These are phyloP conservation scores for Diachasma alloeum DNA, from an alignment of 1,140 invertebrate species.

Conservation along the genomic window DNA sequence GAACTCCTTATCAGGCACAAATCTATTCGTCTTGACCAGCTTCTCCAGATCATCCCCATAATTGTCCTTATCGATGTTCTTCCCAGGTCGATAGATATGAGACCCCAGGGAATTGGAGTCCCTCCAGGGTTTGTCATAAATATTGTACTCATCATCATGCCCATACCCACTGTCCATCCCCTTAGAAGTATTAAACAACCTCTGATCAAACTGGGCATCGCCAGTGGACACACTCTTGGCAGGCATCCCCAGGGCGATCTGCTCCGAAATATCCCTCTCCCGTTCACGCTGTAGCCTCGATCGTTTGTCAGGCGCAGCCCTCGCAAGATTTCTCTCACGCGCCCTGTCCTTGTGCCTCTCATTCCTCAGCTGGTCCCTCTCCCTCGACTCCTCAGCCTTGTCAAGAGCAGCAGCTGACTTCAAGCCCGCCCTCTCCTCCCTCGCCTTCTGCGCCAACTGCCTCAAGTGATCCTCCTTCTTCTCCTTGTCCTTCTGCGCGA, in stretches of 20 bases:
- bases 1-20: slow-evolving; percentile 97
- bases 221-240: slow-evolving; percentile 78
- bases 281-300: slow-evolving; percentile 88
- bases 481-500: slow-evolving; percentile 98
- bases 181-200: slow-evolving; percentile 94
- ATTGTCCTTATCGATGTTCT: slow-evolving; percentile 88
- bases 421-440: slow-evolving; percentile 93
- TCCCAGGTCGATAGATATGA: slow-evolving; percentile 91
- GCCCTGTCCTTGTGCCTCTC: slow-evolving; percentile 93
- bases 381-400: slow-evolving; percentile 79
- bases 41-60: slow-evolving; percentile 89
- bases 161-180: slow-evolving; percentile 97
- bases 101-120: slow-evolving; percentile 83
- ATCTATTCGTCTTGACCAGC: slow-evolving; percentile 88
- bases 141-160: slow-evolving; percentile 97
- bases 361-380: slow-evolving; percentile 88
- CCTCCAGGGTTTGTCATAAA: slow-evolving; percentile 96
- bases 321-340: slow-evolving; percentile 89
- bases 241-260: slow-evolving; percentile 96
- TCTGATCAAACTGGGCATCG: slow-evolving; percentile 94
- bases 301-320: slow-evolving; percentile 94
- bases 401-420: slow-evolving; percentile 64
- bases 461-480: slow-evolving; percentile 96
- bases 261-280: slow-evolving; percentile 97
- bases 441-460: slow-evolving; percentile 92